These are phyloP conservation scores for Coregonus sp. DNA, from an alignment of 2,797 vertebrate species.

Conservation along the genomic window DNA sequence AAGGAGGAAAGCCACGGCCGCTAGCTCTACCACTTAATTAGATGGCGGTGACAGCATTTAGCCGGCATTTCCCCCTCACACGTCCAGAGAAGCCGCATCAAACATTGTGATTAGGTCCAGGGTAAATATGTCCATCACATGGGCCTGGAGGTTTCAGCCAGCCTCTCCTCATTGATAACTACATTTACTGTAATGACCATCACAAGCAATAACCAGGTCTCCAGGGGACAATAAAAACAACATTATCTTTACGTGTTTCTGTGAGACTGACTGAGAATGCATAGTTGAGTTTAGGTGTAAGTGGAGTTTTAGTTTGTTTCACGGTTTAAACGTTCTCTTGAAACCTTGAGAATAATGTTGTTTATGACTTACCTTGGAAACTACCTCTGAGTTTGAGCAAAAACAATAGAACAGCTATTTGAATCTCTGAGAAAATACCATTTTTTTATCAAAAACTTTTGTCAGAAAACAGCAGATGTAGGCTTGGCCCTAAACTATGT, in stretches of 20 bases:
- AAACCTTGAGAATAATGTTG: slow-evolving; percentile 40
- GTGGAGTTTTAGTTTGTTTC: slow-evolving; percentile 28
- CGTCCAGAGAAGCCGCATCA: slow-evolving; percentile 69
- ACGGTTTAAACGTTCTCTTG: slow-evolving; percentile 20
- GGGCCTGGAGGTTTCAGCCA: slow-evolving; percentile 31
- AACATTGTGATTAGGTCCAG: slow-evolving; percentile 69
- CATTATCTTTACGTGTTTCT: slow-evolving; percentile 15
- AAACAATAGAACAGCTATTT: too few species aligned
- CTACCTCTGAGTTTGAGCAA: slow-evolving; percentile 14
- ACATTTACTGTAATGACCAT: slow-evolving; percentile 49
- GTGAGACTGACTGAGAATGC: neutral
- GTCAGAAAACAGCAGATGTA: too few species aligned
- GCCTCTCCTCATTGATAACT: slow-evolving; percentile 34
- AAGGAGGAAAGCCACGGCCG: slow-evolving; percentile 3
- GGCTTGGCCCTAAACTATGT: too few species aligned
- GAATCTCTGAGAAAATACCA: too few species aligned
- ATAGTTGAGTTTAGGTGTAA: slow-evolving; percentile 29
- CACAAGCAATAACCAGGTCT: slow-evolving; percentile 40
- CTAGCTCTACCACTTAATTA: slow-evolving; percentile 68
- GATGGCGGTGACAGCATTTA: slow-evolving; percentile 71
- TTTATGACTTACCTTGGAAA: slow-evolving; percentile 51
- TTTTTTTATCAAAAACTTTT: too few species aligned
- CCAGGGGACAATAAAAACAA: slow-evolving; percentile 22
- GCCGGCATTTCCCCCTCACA: slow-evolving; percentile 70
- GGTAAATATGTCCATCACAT: slow-evolving; percentile 64